These are phyloP conservation scores for Spatula versicolor DNA, from an alignment of 2,797 vertebrate genomes.

Conservation along the genomic window DNA sequence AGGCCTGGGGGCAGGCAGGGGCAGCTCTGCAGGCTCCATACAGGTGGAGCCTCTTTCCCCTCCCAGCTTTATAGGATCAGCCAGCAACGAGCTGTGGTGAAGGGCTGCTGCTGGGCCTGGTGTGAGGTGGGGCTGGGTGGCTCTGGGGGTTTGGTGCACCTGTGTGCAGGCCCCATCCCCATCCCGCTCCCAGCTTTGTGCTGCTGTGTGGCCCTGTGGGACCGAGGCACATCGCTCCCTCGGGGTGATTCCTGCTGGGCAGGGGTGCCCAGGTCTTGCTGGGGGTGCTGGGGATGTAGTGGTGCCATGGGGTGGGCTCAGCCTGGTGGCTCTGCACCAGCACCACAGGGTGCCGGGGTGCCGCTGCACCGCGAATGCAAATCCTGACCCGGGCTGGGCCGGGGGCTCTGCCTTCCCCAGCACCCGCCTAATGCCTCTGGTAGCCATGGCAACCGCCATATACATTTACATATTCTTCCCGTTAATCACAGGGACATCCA, in stretches of 20 bases:
- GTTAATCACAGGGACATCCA: constrained; percentile 67
- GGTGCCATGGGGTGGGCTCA: rapidly evolving
- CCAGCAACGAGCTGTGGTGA: not conserved
- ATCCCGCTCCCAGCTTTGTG: not conserved
- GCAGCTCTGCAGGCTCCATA: rapidly evolving
- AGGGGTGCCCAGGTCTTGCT: not conserved
- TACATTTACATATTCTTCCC: constrained; percentile 64
- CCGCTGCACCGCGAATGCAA: not conserved
- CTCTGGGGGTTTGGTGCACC: not conserved
- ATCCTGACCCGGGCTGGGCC: constrained; percentile 1
- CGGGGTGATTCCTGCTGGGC: not conserved
- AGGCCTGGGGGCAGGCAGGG: not conserved
- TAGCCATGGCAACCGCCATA: constrained; percentile 71
- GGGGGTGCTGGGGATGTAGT: rapidly evolving
- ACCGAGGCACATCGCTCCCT: not conserved
- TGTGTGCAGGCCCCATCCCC: not conserved
- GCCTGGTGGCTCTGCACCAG: not conserved
- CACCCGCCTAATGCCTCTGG: constrained; percentile 27
- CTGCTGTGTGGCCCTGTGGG: rapidly evolving
- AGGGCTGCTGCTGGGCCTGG: not conserved
- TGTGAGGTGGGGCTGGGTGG: not conserved
- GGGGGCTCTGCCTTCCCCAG: constrained; percentile 64
- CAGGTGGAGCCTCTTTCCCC: not conserved
- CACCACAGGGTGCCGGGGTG: rapidly evolving
- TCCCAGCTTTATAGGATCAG: constrained; percentile 14